Conservation (phyloP, 2,113 vertebrate species). For the Cyphomyrus discorhynchus region DNA sequence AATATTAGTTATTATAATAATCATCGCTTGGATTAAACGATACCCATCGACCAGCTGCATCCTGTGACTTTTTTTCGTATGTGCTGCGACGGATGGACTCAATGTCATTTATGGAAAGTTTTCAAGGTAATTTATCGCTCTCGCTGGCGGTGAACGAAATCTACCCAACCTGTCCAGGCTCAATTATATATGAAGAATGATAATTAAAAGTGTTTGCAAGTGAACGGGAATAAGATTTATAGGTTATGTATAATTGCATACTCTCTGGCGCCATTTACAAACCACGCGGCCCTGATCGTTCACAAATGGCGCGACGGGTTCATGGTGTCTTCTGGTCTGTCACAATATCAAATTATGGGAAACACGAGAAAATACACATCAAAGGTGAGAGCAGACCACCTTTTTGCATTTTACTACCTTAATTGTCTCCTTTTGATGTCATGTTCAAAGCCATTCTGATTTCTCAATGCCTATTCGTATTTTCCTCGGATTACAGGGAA, state of each 20-base stretch:
- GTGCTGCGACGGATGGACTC: neutral
- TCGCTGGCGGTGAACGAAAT: neutral
- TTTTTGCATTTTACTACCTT: conserved; percentile 49
- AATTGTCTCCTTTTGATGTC: conserved; percentile 57
- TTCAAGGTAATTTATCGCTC: neutral
- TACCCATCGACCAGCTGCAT: neutral
- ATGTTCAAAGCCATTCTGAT: conserved; percentile 52
- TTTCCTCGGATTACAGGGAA: conserved; percentile 33
- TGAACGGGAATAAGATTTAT: neutral
- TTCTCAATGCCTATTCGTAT: conserved; percentile 26
- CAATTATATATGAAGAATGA: neutral
- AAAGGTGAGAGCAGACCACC: conserved; percentile 50
- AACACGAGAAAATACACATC: conserved; percentile 51
- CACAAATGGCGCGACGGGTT: neutral
- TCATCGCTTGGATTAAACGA: neutral
- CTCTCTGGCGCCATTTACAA: neutral
- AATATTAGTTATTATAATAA: conserved; percentile 6
- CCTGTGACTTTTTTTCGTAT: neutral
- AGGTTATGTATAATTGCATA: neutral
- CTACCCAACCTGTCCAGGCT: neutral
- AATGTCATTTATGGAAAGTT: neutral
- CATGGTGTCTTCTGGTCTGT: neutral
- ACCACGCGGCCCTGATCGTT: neutral
- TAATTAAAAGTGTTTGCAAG: neutral
- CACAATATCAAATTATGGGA: conserved; percentile 26